Conservation (phyloP, 2,888 invertebrate genomes). For the Folsomia manolachei region DNA sequence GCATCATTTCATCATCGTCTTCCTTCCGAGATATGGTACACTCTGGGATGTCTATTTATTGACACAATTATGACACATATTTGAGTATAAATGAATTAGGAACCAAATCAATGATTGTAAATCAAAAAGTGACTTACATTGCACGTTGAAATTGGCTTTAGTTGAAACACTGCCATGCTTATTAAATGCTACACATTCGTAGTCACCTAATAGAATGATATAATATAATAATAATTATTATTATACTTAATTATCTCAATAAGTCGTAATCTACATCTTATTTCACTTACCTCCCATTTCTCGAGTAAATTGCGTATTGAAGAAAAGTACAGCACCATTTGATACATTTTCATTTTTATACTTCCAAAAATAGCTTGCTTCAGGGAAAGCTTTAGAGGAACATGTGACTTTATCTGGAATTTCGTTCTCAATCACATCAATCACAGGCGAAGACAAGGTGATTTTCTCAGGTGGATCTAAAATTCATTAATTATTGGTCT, state of each 20-base stretch:
- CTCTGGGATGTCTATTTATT: slow-evolving; percentile 70
- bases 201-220: no score
- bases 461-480: slow-evolving; percentile 82
- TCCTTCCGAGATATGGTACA: slow-evolving; percentile 74
- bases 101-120: no score
- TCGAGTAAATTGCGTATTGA: slow-evolving; percentile 67
- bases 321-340: slow-evolving; percentile 60
- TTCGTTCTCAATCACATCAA: slow-evolving; percentile 58
- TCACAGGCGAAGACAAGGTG: slow-evolving; percentile 61
- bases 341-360: slow-evolving; percentile 60
- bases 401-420: slow-evolving; percentile 62
- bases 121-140: no score
- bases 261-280: no score
- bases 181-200: slow-evolving; percentile 66
- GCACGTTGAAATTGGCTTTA: slow-evolving; percentile 71
- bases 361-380: slow-evolving; percentile 69
- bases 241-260: no score
- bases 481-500: slow-evolving; percentile 25
- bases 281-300: slow-evolving; percentile 72
- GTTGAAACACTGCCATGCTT: slow-evolving; percentile 72
- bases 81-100: neutral
- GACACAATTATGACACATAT: slow-evolving; percentile 30
- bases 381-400: slow-evolving; percentile 62
- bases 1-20: slow-evolving; percentile 69
- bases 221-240: no score